Evolutionary conservation across 2,888 invertebrate species (phyloP), one percentile per base, ranked within the genome.

Genomic region (Venusia cambrica): DNA sequence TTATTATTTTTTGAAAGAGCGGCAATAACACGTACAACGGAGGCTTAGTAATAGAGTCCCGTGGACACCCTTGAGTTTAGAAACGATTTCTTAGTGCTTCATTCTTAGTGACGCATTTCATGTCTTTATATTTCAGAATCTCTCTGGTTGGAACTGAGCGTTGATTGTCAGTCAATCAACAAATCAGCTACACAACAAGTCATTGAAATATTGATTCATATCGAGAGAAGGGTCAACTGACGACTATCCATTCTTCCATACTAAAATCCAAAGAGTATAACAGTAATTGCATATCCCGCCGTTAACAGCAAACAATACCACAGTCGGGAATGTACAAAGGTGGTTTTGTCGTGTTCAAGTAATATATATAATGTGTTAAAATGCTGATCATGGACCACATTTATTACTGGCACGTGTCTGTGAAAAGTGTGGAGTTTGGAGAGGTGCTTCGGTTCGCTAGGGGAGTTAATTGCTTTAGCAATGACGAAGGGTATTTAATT

Each of bases 321-420:
- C 26, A 34, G 11, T n/a, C 9, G 2, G 2, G 6, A 4, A 3
- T 7, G 6, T 6, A 1, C 19, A 22, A 12, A 31, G 26, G 7
- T 13, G 10, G 19, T 35, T 31, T 18, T 35, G 3, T 18, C 9
- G 11, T 14, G 14, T 18, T 5, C 5, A n/a, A n/a, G n/a, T n/a
- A n/a, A n/a, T n/a, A n/a, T n/a, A n/a, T n/a, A n/a, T n/a, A n/a
- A n/a, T n/a, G n/a, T n/a, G n/a, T n/a, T n/a, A 12, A 2, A 25
- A 25, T 6, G 3, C 3, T 11, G 10, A 5, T 7, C 14, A 27
- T 17, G 43, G 40, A 39, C 48, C 43, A 48, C 52, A 53, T 60
- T 60, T 55, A n/a, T 51, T 67, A 68, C 50, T 60, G 57, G 54
- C 56, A 48, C 62, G 63, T 64, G 67, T 59, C 62, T 40, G 59